phyloP scores from a whole-genome alignment of 2,113 vertebrate species.

The Phainopepla nitens region DNA sequence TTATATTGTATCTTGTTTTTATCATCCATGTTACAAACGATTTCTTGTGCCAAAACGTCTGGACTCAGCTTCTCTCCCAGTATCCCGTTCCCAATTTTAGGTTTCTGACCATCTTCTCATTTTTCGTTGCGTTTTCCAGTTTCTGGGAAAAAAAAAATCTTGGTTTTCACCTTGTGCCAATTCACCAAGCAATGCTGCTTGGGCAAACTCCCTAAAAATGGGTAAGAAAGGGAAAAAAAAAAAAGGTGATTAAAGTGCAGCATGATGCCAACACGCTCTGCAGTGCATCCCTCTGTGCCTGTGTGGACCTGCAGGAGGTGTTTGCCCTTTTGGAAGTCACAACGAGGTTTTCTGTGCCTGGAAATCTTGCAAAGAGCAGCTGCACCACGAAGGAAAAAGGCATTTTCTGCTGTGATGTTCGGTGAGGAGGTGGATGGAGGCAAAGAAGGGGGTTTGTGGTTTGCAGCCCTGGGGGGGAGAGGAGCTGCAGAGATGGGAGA shows the following conservation, averaged over 20 bases:
- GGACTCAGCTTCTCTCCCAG: neutral
- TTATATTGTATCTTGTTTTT: slow-evolving; percentile 11
- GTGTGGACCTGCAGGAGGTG: accelerated
- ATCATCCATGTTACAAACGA: neutral
- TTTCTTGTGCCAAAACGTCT: neutral
- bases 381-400: accelerated
- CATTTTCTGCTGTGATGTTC: neutral
- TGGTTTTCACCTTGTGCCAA: neutral
- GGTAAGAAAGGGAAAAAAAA: neutral
- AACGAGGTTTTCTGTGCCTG: accelerated
- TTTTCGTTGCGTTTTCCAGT: neutral
- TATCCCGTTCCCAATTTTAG: neutral
- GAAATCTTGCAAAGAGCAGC: neutral
- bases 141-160: neutral
- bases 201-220: neutral
- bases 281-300: neutral
- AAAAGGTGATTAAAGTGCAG: neutral
- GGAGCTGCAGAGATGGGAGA: neutral
- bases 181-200: neutral
- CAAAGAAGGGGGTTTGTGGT: neutral
- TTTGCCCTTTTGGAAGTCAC: neutral
- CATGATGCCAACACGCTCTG: neutral
- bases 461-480: neutral
- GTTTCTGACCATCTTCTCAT: neutral
- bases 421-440: neutral